Evolutionary conservation across 2,797 vertebrate genomes (phyloP), one percentile per base, ranked within the genome.

Genomic region (Muraenolepis orangiensis): DNA sequence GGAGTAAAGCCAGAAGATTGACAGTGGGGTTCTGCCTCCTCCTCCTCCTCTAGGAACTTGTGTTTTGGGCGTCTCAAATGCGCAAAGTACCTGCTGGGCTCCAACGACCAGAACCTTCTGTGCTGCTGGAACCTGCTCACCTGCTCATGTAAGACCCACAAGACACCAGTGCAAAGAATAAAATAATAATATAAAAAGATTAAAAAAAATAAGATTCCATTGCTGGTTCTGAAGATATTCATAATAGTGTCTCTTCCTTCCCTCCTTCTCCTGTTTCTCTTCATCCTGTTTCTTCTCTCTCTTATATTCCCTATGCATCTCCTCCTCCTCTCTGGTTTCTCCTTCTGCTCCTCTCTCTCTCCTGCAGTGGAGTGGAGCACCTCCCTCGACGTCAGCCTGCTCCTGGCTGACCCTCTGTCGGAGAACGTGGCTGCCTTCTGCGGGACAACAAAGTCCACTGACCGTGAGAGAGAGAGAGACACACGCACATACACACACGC

Each of bases 71-170:
- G 89, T 80, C 85, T 93, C 23, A 95, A 93, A 51, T 97, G 95
- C 87, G 97, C 96, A 18, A 99, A 96, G 82, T 99, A 96, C 91
- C 95, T 99, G 78, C 89, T 99, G 72, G 94, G 94, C 79, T 91
- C 93, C 73, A 96, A 95, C n/a, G 90, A 84, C 36, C 85, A 80
- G 72, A 93, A 93, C 74, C 92, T 95, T 76, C 93, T 98, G 42
- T 97, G 95, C 91, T 98, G 96, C 90, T 99, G 98, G 98, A 98
- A 99, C 91, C 94, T 99, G 29, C 96, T 99, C 86, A 97, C 93
- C 72, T 99, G 96, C 92, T 88, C 94, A 84, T 73, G 97, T 99
- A 93, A 94, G 96, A 57, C n/a, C 51, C 51, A n/a, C n/a, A 7
- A 8, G 32, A 34, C 32, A 34, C 32, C 32, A 34, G 3, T 34